Base-by-base conservation (phyloP, 2,113 vertebrate species). In the Amblyornis subalaris region DNA sequence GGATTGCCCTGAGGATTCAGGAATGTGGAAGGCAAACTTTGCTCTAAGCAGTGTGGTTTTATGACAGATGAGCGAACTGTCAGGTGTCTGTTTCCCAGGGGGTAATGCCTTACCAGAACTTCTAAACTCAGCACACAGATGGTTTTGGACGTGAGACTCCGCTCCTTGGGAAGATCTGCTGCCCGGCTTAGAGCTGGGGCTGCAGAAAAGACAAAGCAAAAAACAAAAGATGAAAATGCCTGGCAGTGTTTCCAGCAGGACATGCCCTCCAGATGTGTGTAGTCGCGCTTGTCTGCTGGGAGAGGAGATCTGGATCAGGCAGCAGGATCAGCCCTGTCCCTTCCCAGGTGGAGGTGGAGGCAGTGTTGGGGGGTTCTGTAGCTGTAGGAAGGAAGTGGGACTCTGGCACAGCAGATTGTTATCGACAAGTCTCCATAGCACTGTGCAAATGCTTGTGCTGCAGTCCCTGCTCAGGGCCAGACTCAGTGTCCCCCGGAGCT, bases 311-410 rank as follows among this genome's bases (percentile, higher is more conserved):
- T 36, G 62, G 20, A 12, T 36, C 36, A 35, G 31, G 92, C 42
- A 61, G 53, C 54, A 36, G 51, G 40, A 67, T 31, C 66, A 44
- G 2, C 77, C 12, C 11, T 55, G 65, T 70, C 81, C 76, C 66
- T 93, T 93, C 85, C 81, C 80, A 89, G 82, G 64, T 24, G 62
- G 73, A 81, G 69, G 69, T 70, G 85, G 65, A 86, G 66, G 60
- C 3, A 3, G 14, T 62, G 42, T 64, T 8, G 12, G 88, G 91
- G 48, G 13, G 10, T 21, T 86, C 79, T 48, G 62, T 60, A 35
- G 71, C 67, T 89, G 66, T 77, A 62, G 93, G 96, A 94, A 94
- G 91, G 95, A 93, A 51, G 38, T 16, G 4, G 54, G 86, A 89
- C 65, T 85, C 61, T 66, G 73, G 42, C 72, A 66, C 71, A 51